A percentile compares a stretch with the other conserved stretches of the same genome.
Evolutionary conservation across 2,888 invertebrate genomes (phyloP).

Genomic region (Idaea straminata): DNA sequence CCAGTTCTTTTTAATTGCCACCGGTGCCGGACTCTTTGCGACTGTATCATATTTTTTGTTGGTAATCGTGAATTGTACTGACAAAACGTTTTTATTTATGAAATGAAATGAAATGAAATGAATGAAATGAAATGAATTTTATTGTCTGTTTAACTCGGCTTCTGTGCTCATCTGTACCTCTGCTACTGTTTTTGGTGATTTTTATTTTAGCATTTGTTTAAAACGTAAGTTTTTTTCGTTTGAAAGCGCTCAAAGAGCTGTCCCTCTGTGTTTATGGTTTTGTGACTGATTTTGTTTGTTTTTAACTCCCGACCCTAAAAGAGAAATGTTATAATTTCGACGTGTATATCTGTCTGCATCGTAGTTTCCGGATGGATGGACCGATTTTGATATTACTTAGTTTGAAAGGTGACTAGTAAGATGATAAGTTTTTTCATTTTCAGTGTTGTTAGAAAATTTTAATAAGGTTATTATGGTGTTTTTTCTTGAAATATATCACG

Average conservation of each 20-base stretch:
- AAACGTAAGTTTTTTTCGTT: background rate
- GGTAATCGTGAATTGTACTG: constrained; percentile 4
- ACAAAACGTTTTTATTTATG: background rate
- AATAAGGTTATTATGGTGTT: too few species aligned
- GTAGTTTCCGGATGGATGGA: too few species aligned
- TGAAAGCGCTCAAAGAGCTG: background rate
- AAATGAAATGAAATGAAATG: too few species aligned
- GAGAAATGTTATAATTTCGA: too few species aligned
- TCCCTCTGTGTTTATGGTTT: background rate
- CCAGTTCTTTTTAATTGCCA: constrained; percentile 61
- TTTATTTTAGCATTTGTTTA: background rate
- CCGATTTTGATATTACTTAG: too few species aligned
- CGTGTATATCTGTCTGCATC: too few species aligned
- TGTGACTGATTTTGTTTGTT: background rate
- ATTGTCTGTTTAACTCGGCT: background rate
- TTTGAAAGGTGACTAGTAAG: too few species aligned
- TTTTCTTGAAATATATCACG: too few species aligned
- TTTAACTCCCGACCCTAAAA: too few species aligned
- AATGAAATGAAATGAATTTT: too few species aligned
- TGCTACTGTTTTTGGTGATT: background rate
- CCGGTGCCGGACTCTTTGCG: constrained; percentile 35
- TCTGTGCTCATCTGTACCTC: background rate
- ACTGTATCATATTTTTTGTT: constrained; percentile 30
- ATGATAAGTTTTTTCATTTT: too few species aligned
- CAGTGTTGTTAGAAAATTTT: too few species aligned